Percentiles rank a stretch among this genome's conserved stretches.
These are phyloP conservation scores for Euproctis similis DNA, from an alignment of 2,888 invertebrate genomes.

Conservation along the genomic window DNA sequence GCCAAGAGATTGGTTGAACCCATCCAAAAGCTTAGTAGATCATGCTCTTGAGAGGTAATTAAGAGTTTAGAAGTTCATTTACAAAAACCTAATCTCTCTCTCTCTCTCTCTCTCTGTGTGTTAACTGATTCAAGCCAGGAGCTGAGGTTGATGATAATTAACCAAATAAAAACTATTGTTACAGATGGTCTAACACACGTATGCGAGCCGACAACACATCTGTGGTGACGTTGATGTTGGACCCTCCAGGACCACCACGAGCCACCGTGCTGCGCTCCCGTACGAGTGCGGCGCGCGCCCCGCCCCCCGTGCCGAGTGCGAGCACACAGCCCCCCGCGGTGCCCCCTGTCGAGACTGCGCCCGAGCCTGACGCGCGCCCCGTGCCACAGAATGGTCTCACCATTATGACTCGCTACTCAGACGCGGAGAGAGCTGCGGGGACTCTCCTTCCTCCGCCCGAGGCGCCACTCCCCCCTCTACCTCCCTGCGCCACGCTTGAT, in stretches of 20 bases:
- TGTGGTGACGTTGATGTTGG: slow-evolving; percentile 91
- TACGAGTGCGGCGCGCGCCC: slow-evolving; percentile 27
- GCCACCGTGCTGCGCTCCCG: slow-evolving; percentile 76
- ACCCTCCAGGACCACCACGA: slow-evolving; percentile 89
- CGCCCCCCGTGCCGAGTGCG: slow-evolving; percentile 13
- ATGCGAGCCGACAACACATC: slow-evolving; percentile 98
- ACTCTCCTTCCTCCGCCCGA: slow-evolving; percentile 18
- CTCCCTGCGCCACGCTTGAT: slow-evolving; percentile 52
- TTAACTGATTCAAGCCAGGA: too few relatives aligned
- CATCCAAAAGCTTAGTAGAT: slow-evolving; percentile 91
- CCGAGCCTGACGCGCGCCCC: slow-evolving; percentile 21
- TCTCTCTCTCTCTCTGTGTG: too few relatives aligned
- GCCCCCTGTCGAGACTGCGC: slow-evolving; percentile 9
- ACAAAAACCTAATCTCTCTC: too few relatives aligned
- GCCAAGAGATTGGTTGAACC: slow-evolving; percentile 85
- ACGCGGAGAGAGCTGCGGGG: slow-evolving; percentile 32
- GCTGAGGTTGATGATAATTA: too few relatives aligned
- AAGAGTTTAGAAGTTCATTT: too few relatives aligned
- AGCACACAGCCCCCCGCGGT: slow-evolving; percentile 16
- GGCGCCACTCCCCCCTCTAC: slow-evolving; percentile 38
- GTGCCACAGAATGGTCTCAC: slow-evolving; percentile 64
- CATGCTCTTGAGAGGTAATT: slow-evolving; percentile 81
- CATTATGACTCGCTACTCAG: slow-evolving; percentile 67
- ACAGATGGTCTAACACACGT: slow-evolving; percentile 86
- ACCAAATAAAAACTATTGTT: too few relatives aligned